Base-by-base conservation (phyloP, 2,797 vertebrate genomes). In the Buceros bicornis region DNA sequence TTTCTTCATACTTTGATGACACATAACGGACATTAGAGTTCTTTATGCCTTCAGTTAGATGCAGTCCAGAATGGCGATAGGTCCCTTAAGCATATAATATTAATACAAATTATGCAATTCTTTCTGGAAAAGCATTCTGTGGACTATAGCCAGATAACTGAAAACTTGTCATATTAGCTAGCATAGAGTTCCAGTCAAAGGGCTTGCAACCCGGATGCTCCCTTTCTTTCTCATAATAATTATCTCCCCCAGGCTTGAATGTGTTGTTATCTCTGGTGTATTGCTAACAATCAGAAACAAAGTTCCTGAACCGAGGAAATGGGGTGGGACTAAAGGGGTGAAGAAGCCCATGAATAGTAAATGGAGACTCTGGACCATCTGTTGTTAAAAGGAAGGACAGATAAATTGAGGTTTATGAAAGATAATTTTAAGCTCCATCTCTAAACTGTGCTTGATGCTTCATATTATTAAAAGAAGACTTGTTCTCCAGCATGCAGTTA, bases 31-130 rank as follows among this genome's bases (percentile, higher is more conserved):
- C 61, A 69, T 94, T 89, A 83, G 45, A 89, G 66, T 78, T 85
- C 51, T 97, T 97, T 95, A 92, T 94, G 61, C 82, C 93, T 95
- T 95, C 71, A 54, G 53, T 93, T 76, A 90, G 73, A 90, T 69
- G 62, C 54, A 96, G 67, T 91, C 70, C 70, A 89, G 93, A 92
- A 87, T 85, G 73, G 71, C 77, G 89, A 95, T 96, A 91, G 61
- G 89, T 95, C 91, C 92, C 93, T 91, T 93, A 95, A 95, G 93
- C 65, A 95, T 58, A 89, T 87, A 94, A 90, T 69, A 91, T 94
- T 93, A 95, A 94, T 95, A 87, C 88, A 95, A 87, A 95, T 87
- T 93, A 67, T 60, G 70, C 51, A 87, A 82, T 76, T 45, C 77
- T 94, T 96, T 94, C 87, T 82, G 58, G 74, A 96, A 93, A 93